phyloP scores from a whole-genome alignment of 2,797 vertebrate genomes.

The Otolemur crassicaudatus region DNA sequence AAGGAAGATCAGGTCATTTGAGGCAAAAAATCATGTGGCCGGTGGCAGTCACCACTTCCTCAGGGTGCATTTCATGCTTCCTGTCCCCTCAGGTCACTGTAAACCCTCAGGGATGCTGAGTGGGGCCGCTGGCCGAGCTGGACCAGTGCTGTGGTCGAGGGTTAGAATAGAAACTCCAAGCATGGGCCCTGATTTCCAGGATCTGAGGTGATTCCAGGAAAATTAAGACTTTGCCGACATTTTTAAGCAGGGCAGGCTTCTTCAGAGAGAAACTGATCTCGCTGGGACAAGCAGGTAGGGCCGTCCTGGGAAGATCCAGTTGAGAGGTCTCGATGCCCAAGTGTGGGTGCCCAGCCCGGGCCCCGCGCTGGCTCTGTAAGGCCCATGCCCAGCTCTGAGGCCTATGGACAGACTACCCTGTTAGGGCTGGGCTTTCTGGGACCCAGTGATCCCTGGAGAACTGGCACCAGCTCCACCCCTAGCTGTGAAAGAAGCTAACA shows the following conservation, averaged over 20 bases:
- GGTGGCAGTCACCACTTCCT: not conserved
- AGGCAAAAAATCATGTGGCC: not conserved
- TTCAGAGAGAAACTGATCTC: not conserved
- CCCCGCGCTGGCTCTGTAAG: accelerated
- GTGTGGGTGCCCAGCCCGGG: not conserved
- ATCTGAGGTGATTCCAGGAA: not conserved
- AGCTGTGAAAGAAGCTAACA: conserved; percentile 66
- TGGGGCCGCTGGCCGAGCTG: accelerated
- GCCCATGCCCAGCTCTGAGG: not conserved
- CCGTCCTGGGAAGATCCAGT: not conserved
- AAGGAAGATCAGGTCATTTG: not conserved
- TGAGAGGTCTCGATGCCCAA: not conserved
- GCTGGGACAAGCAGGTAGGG: not conserved
- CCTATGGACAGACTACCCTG: accelerated
- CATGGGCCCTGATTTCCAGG: not conserved
- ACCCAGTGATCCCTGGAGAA: conserved; percentile 32
- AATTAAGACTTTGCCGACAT: not conserved
- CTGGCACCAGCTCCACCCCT: conserved; percentile 15
- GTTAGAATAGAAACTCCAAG: not conserved
- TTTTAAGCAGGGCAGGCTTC: not conserved
- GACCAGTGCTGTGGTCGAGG: not conserved
- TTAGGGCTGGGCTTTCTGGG: not conserved
- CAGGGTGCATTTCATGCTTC: not conserved
- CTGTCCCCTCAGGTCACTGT: not conserved
- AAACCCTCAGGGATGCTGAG: not conserved